phyloP scores from a whole-genome alignment of 2,113 vertebrate genomes.

The Centrocercus urophasianus region DNA sequence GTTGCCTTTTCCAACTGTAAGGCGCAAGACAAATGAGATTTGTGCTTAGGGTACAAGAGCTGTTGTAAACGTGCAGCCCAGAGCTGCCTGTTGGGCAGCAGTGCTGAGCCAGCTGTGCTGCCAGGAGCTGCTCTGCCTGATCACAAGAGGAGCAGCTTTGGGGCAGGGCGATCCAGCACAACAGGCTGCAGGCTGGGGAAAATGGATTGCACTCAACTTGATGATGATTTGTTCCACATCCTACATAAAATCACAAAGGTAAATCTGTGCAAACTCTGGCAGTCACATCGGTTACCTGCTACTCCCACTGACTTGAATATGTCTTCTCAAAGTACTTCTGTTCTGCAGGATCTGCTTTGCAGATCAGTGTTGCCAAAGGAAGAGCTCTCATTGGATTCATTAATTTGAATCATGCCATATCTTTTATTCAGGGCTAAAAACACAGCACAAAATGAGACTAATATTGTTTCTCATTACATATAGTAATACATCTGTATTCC shows the following conservation, averaged over 20 bases:
- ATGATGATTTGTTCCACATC: constrained; percentile 51
- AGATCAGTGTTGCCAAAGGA: background rate
- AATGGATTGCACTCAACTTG: constrained; percentile 45
- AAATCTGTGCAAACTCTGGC: constrained; percentile 12
- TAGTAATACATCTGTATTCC: background rate
- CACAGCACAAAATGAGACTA: background rate
- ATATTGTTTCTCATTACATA: background rate
- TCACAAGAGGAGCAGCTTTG: constrained; percentile 31
- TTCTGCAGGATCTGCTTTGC: background rate
- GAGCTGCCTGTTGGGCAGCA: background rate
- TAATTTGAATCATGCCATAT: background rate
- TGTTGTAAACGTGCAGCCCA: background rate
- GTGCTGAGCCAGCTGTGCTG: background rate
- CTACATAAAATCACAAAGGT: constrained; percentile 54
- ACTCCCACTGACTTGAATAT: background rate
- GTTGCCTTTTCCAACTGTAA: background rate
- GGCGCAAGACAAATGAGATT: background rate
- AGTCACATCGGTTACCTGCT: constrained; percentile 20
- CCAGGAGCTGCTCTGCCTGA: constrained; percentile 6
- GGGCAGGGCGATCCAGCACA: constrained; percentile 45
- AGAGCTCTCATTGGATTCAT: background rate
- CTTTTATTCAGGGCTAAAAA: background rate
- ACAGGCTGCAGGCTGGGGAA: background rate
- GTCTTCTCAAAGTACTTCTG: background rate
- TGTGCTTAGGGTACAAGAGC: constrained; percentile 1